These are phyloP conservation scores for Protophormia terraenovae DNA, from an alignment of 2,888 invertebrate species.

Conservation along the genomic window DNA sequence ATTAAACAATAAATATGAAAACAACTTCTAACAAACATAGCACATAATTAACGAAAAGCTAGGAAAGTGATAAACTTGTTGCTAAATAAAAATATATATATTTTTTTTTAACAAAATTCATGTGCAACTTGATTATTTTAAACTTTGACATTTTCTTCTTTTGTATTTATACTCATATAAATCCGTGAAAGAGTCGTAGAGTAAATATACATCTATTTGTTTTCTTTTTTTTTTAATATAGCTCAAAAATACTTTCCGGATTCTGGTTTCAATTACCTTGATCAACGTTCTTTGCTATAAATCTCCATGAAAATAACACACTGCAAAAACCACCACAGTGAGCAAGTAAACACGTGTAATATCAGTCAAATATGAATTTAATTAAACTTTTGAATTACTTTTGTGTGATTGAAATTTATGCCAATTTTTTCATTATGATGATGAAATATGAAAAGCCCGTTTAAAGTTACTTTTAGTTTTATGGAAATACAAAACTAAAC, in stretches of 20 bases:
- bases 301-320: conserved; percentile 67
- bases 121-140: too few relatives aligned
- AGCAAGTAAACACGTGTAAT: conserved; percentile 6
- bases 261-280: conserved; percentile 65
- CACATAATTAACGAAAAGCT: conserved; percentile 12
- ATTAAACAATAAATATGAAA: background rate
- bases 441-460: conserved; percentile 59
- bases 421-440: conserved; percentile 69
- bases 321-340: conserved; percentile 60
- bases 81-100: background rate
- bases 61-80: conserved; percentile 20
- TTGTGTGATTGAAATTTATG: conserved; percentile 73
- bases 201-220: too few relatives aligned
- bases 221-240: too few relatives aligned
- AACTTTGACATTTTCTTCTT: too few relatives aligned
- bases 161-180: too few relatives aligned
- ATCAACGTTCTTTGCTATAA: conserved; percentile 65
- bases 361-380: conserved; percentile 76
- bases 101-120: too few relatives aligned
- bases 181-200: too few relatives aligned
- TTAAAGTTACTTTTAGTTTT: conserved; percentile 36
- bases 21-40: background rate
- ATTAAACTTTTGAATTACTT: conserved; percentile 73
- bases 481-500: background rate
- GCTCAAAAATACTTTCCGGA: background rate